These are phyloP conservation scores for Oryzias javanicus DNA, from an alignment of 2,113 vertebrate genomes.

Conservation along the genomic window DNA sequence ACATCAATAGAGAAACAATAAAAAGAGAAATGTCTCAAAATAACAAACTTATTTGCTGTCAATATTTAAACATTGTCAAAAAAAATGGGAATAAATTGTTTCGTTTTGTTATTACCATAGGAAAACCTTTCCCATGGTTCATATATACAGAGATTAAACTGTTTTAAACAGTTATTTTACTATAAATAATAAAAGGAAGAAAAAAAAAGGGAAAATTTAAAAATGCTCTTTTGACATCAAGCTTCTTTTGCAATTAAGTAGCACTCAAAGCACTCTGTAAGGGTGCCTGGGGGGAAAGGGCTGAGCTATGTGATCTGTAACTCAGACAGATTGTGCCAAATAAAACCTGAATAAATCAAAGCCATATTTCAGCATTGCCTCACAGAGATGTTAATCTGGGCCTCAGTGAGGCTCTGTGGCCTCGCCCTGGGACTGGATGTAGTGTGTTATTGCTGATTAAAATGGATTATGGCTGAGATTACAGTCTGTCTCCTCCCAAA, in stretches of 20 bases:
- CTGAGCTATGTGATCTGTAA: conserved; percentile 65
- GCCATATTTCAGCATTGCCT: conserved; percentile 72
- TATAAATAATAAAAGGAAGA: background rate
- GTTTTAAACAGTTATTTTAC: background rate
- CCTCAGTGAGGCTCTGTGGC: conserved; percentile 27
- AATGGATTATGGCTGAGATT: conserved; percentile 75
- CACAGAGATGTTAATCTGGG: conserved; percentile 69
- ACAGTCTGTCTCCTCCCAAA: conserved; percentile 69
- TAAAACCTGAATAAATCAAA: conserved; percentile 79
- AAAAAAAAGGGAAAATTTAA: background rate
- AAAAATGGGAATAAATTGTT: no score
- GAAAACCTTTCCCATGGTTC: no score
- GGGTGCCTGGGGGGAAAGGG: conserved; percentile 34
- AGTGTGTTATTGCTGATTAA: conserved; percentile 79
- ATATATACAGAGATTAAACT: background rate
- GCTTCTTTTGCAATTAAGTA: conserved; percentile 59
- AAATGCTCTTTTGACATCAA: conserved; percentile 44
- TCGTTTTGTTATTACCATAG: no score
- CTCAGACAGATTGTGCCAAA: conserved; percentile 73
- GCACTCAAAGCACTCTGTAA: conserved; percentile 52
- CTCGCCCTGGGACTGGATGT: conserved; percentile 67
- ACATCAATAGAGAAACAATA: no score
- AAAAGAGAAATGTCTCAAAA: no score
- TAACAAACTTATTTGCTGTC: no score
- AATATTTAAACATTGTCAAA: no score